phyloP scores from a whole-genome alignment of 2,888 invertebrate genomes.

The Pyrrhosoma nymphula region DNA sequence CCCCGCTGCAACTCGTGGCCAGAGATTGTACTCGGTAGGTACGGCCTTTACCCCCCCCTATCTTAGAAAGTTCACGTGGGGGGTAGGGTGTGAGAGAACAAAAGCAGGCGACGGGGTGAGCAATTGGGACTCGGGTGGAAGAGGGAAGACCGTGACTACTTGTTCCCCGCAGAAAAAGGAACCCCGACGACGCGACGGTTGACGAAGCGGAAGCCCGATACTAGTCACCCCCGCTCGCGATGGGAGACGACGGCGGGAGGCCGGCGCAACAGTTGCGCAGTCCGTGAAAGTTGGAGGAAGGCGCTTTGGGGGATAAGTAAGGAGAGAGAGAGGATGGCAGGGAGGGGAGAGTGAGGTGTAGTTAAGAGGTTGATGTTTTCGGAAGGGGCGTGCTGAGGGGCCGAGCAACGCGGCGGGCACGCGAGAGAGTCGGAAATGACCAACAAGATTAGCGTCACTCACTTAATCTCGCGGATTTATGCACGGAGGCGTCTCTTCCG shows the following conservation, averaged over 20 bases:
- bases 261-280: constrained; percentile 53
- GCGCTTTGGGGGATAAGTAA: background rate
- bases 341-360: background rate
- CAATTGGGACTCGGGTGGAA: background rate
- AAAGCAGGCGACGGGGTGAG: background rate
- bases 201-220: background rate
- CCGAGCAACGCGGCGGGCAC: background rate
- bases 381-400: background rate
- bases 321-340: background rate
- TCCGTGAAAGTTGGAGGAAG: background rate
- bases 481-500: constrained; percentile 17
- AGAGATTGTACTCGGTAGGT: background rate
- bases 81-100: background rate
- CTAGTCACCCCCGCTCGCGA: background rate
- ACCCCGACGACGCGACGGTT: background rate
- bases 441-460: constrained; percentile 46
- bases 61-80: background rate
- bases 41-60: background rate
- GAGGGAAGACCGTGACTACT: background rate
- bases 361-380: background rate
- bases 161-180: background rate
- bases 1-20: background rate
- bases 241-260: background rate
- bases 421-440: constrained; percentile 61
- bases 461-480: constrained; percentile 44